These are phyloP conservation scores for Lanistes nyassanus DNA, from an alignment of 1,140 invertebrate species.

Conservation along the genomic window DNA sequence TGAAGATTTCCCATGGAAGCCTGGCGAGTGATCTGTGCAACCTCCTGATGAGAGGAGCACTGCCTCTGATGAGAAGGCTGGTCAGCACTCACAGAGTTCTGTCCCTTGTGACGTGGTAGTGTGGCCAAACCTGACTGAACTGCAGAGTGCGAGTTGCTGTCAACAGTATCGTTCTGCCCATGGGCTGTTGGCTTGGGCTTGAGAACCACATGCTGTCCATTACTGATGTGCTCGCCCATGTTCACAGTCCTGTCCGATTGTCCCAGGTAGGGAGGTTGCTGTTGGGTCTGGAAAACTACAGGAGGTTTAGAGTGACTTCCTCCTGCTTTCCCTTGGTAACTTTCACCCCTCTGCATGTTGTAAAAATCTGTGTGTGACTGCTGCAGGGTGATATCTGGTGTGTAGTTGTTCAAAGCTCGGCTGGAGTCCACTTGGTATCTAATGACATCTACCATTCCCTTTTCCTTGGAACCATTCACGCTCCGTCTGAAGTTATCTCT, in stretches of 20 bases:
- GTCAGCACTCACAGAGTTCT: not conserved
- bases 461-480: conserved; percentile 38
- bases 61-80: not conserved
- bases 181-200: conserved; percentile 47
- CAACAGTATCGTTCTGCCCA: conserved; percentile 46
- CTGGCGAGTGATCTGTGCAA: conserved; percentile 8
- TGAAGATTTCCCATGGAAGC: conserved; percentile 14
- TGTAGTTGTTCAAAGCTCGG: not conserved
- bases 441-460: conserved; percentile 55
- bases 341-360: not conserved
- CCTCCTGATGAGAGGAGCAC: conserved; percentile 7
- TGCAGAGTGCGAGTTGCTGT: conserved; percentile 43
- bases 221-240: conserved; percentile 6
- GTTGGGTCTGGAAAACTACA: conserved; percentile 5
- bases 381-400: conserved; percentile 2
- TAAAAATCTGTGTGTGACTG: not conserved
- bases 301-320: conserved; percentile 8
- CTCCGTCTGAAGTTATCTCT: conserved; percentile 58
- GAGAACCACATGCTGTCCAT: conserved; percentile 43
- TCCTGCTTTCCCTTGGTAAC: not conserved
- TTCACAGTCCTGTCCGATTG: conserved; percentile 22
- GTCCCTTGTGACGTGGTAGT: conserved; percentile 53
- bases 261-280: conserved; percentile 22
- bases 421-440: conserved; percentile 48
- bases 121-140: conserved; percentile 60